Base-by-base conservation (phyloP, 2,888 invertebrate species). In the Lamellibrachia satsuma region DNA sequence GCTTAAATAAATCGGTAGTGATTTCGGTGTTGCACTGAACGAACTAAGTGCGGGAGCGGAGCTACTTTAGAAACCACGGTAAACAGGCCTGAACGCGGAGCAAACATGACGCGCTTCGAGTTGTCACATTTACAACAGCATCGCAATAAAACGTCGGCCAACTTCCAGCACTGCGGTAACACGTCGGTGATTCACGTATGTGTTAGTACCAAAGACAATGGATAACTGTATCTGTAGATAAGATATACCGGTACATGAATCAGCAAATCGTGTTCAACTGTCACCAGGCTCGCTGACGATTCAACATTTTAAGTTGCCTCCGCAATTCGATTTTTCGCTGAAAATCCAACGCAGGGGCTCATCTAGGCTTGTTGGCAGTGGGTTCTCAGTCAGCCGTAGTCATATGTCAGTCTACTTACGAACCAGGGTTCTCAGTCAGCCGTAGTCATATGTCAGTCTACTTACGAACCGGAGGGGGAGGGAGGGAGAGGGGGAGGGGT, bases 21-120 rank as follows among this genome's bases (percentile, higher is more conserved):
- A 75, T 75, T 75, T 75, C 75, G 75, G 75, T 75, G 75, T 75
- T 75, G 75, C n/a, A 75, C 75, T 75, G 75, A 75, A 75, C 15
- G 75, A 75, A 75, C 75, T 75, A 75, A 22, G 22, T 75, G 75
- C 11, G 75, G 15, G 75, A 75, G 75, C 75, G 75, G 75, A 75
- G 75, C 55, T 75, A 75, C 75, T 75, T 22, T 11, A 75, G 75
- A 75, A 75, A 22, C n/a, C 75, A 75, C 75, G 75, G 75, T 75
- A 75, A 75, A 75, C n/a, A 75, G 11, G 75, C 75, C 75, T 75
- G 75, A 15, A 75, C 75, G n/a, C 75, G n/a, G n/a, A 22, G 75
- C 75, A 75, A 75, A 75, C 75, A 75, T 75, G 22, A n/a, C 22
- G 22, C 22, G 6, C 75, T 75, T 22, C 75, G 75, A 75, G 22